Evolutionary conservation across 2,797 vertebrate species (phyloP), one percentile per base, ranked within the genome.

Genomic region (Sciurus carolinensis): DNA sequence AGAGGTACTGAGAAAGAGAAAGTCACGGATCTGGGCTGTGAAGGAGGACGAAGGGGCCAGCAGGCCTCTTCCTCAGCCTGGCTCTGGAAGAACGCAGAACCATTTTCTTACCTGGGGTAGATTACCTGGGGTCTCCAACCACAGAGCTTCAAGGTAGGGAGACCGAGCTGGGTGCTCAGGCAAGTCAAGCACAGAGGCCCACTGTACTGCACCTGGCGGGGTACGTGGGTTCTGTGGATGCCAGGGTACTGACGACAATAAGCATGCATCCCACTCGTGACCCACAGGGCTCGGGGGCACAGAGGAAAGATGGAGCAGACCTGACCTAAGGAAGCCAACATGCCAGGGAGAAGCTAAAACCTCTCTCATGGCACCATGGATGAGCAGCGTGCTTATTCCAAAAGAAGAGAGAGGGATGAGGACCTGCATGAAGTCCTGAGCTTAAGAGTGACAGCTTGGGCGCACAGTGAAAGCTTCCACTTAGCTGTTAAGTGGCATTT

Each of bases 31-130:
- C 67, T 7, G 7, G 50, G 79, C 62, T 52, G 24, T 28, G 39
- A 66, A 50, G 0, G 42, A 52, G 26, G 0, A 1, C 28, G 13
- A 69, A 20, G 8, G 0, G 22, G 36, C 36, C 0, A 9, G 36
- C 5, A 50, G 24, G 59, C 36, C 7, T 8, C 52, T 6, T 47
- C 80, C 72, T 20, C 24, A 26, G 62, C 18, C 44, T 11, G 14
- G 28, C 50, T 94, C 57, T 5, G 0, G 42, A 30, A 72, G 67
- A 44, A 47, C 57, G 54, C 36, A 42, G 36, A 39, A 13, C 0
- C 1, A 54, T 62, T 50, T 91, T 83, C 93, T 98, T 95, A 97
- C 97, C 95, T 95, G 94, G 91, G 57, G 83, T 73, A 66, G 64
- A 62, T 73, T 42, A 67, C 77, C 92, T 79, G 87, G 66, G 79